phyloP scores from a whole-genome alignment of 1,140 invertebrate genomes.

The Macrotrachela quadricornifera region DNA sequence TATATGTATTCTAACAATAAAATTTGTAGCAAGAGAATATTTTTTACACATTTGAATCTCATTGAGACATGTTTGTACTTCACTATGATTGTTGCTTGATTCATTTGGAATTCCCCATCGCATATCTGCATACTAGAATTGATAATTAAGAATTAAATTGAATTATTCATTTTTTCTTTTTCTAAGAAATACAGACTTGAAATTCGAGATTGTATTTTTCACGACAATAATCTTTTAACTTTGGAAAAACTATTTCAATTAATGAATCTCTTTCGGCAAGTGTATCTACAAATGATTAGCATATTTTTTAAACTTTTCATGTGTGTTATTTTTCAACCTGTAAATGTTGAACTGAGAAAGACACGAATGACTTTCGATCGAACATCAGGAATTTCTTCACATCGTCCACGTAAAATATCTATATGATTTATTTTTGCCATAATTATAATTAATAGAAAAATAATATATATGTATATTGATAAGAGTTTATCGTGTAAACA shows the following conservation, averaged over 20 bases:
- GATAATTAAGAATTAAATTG: too few species aligned
- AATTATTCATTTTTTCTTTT: too few species aligned
- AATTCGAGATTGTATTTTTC: conserved; percentile 20
- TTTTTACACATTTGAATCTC: conserved; percentile 9
- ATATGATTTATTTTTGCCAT: too few species aligned
- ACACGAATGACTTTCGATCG: not conserved
- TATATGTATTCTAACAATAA: not conserved
- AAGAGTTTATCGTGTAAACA: too few species aligned
- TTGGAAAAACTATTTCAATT: conserved; percentile 17
- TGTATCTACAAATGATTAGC: not conserved
- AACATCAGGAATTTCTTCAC: too few species aligned
- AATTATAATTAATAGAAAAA: too few species aligned
- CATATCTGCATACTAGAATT: conserved; percentile 2
- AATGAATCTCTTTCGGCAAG: conserved; percentile 12
- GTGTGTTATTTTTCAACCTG: conserved; percentile 1
- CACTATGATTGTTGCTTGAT: conserved; percentile 7
- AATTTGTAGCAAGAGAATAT: conserved; percentile 7
- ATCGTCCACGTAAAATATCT: too few species aligned
- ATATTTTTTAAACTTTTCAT: not conserved
- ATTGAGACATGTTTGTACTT: conserved; percentile 6
- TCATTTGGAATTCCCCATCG: conserved; percentile 12
- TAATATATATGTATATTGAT: too few species aligned
- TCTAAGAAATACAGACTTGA: conserved; percentile 13
- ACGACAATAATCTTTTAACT: conserved; percentile 17
- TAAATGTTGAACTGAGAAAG: conserved; percentile 6